phyloP scores from a whole-genome alignment of 2,113 vertebrate species.

The Lota lota region DNA sequence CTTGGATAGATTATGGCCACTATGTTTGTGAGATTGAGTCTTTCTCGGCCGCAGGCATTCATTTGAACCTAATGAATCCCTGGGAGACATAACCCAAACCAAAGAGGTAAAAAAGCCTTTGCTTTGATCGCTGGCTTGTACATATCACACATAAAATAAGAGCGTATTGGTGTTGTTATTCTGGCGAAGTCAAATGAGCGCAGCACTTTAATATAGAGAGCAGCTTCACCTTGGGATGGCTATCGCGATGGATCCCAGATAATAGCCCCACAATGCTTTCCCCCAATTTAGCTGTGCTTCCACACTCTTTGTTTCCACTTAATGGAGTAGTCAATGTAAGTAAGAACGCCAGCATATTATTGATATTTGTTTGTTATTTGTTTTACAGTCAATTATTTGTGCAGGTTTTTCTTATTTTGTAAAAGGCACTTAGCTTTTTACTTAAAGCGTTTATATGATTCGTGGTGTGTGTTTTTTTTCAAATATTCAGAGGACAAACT shows the following conservation, averaged over 20 bases:
- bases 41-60: background rate
- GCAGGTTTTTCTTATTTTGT: too few species aligned
- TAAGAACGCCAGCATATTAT: background rate
- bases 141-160: background rate
- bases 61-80: slow-evolving; percentile 23
- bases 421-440: too few species aligned
- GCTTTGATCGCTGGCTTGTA: slow-evolving; percentile 12
- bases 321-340: background rate
- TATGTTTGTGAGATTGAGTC: slow-evolving; percentile 7
- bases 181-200: slow-evolving; percentile 2
- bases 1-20: background rate
- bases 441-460: too few species aligned
- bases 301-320: background rate
- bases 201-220: background rate
- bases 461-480: too few species aligned
- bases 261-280: background rate
- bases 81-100: slow-evolving; percentile 17
- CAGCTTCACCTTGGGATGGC: background rate
- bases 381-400: background rate
- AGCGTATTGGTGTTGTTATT: slow-evolving; percentile 8
- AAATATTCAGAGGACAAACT: background rate
- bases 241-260: background rate
- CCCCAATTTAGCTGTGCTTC: background rate
- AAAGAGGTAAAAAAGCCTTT: slow-evolving; percentile 15
- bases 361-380: background rate